phyloP scores from a whole-genome alignment of 2,888 invertebrate genomes.

The Xanthorhoe designata region DNA sequence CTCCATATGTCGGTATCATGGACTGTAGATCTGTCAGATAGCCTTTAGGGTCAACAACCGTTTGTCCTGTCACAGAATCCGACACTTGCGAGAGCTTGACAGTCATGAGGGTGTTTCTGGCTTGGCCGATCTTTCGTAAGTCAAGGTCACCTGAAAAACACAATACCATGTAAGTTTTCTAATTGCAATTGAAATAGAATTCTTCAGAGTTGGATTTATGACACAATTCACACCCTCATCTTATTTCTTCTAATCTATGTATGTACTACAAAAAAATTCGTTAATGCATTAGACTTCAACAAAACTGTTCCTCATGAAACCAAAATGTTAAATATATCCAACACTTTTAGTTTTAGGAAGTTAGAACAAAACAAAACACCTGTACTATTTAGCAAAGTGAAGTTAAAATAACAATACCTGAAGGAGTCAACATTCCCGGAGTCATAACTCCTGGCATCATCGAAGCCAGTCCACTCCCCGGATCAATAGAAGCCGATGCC shows the following conservation, averaged over 20 bases:
- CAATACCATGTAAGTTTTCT: too few species aligned
- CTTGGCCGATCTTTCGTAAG: constrained; percentile 99
- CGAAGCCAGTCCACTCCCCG: constrained; percentile 93
- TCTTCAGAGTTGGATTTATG: too few species aligned
- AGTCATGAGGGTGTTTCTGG: constrained; percentile 99
- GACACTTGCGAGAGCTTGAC: constrained; percentile 99
- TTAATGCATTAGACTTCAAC: too few species aligned
- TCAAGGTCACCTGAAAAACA: constrained; percentile 92
- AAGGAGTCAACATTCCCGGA: constrained; percentile 94
- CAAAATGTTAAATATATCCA: too few species aligned
- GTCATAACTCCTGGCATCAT: constrained; percentile 95
- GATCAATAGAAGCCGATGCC: constrained; percentile 91
- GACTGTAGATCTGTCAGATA: constrained; percentile 99
- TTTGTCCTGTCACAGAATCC: constrained; percentile 99
- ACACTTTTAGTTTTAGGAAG: too few species aligned
- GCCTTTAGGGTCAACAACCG: constrained; percentile 99
- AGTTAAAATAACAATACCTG: constrained; percentile 74
- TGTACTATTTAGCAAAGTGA: background rate
- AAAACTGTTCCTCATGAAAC: too few species aligned
- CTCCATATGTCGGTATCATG: constrained; percentile 99
- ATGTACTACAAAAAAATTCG: too few species aligned
- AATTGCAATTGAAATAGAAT: too few species aligned
- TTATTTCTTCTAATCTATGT: too few species aligned
- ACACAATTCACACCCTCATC: too few species aligned
- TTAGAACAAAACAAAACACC: too few species aligned